A percentile compares a stretch with the other conserved stretches of the same genome.
Conservation (phyloP, 2,888 invertebrate species). For the Oligia latruncula region DNA sequence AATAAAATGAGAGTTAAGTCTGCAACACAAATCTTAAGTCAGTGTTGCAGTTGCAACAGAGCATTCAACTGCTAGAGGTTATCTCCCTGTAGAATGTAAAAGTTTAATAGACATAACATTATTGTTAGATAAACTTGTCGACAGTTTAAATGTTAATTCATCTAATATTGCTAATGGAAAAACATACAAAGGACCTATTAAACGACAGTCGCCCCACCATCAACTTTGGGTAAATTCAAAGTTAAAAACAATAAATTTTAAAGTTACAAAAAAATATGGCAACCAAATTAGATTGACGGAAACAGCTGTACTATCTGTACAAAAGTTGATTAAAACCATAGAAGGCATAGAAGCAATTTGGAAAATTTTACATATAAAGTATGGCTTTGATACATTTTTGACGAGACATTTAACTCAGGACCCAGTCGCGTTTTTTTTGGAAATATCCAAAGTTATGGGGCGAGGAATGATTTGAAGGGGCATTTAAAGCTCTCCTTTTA, state of each 20-base stretch:
- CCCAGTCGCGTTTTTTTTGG: neutral
- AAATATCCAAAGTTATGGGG: constrained; percentile 11
- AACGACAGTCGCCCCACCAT: constrained; percentile 4
- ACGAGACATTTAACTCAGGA: too few relatives aligned
- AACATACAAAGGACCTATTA: neutral
- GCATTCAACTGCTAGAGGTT: neutral
- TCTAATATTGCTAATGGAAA: constrained; percentile 8
- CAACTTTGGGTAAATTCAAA: neutral
- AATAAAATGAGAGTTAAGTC: neutral
- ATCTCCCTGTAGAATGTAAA: neutral
- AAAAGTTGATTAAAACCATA: constrained; percentile 9
- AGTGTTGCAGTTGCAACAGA: constrained; percentile 7
- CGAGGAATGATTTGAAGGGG: constrained; percentile 16
- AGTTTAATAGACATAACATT: neutral
- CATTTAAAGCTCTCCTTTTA: constrained; percentile 19
- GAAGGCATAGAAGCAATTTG: constrained; percentile 3
- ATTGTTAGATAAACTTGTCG: neutral
- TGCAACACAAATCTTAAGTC: neutral
- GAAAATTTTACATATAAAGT: constrained; percentile 6
- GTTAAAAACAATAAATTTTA: constrained; percentile 15
- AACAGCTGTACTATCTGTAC: constrained; percentile 9
- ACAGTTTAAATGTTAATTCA: neutral
- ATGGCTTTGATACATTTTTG: neutral
- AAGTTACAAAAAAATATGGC: neutral
- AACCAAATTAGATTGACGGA: constrained; percentile 13